Evolutionary conservation across 2,113 vertebrate genomes (phyloP).

Genomic region (Taxidea taxus): DNA sequence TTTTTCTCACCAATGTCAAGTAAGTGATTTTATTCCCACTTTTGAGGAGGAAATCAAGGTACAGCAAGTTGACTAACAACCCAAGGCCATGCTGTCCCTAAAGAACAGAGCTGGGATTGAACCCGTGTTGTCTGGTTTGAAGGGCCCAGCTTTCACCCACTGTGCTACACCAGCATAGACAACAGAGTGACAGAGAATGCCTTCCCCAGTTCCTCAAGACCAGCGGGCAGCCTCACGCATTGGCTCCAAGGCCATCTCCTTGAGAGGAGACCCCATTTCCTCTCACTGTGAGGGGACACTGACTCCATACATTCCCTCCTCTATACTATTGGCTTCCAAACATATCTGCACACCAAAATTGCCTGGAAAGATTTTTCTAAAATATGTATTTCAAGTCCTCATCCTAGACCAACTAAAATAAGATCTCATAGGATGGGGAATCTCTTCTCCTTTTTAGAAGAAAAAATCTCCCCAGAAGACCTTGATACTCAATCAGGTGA

Average conservation of each 20-base stretch:
- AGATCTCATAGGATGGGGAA: not conserved
- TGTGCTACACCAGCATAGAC: no score
- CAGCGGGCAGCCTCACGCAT: fast-evolving
- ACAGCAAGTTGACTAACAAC: not conserved
- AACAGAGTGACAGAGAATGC: not conserved
- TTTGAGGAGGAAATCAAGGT: not conserved
- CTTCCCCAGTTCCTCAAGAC: not conserved
- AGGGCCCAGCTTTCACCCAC: not conserved
- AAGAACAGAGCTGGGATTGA: not conserved
- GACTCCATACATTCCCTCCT: not conserved
- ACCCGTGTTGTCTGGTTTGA: not conserved
- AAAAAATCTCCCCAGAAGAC: not conserved
- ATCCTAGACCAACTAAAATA: not conserved
- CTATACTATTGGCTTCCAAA: not conserved
- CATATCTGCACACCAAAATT: not conserved
- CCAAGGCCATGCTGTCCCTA: no score
- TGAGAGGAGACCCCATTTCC: no score
- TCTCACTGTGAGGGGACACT: no score
- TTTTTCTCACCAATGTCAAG: not conserved
- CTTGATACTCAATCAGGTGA: not conserved
- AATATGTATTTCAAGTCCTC: not conserved
- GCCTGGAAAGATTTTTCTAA: not conserved
- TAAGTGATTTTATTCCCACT: not conserved
- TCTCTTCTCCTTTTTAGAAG: not conserved
- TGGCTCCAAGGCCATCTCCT: not conserved